phyloP scores from a whole-genome alignment of 2,113 vertebrate genomes.

The Rhabdornis inornatus region DNA sequence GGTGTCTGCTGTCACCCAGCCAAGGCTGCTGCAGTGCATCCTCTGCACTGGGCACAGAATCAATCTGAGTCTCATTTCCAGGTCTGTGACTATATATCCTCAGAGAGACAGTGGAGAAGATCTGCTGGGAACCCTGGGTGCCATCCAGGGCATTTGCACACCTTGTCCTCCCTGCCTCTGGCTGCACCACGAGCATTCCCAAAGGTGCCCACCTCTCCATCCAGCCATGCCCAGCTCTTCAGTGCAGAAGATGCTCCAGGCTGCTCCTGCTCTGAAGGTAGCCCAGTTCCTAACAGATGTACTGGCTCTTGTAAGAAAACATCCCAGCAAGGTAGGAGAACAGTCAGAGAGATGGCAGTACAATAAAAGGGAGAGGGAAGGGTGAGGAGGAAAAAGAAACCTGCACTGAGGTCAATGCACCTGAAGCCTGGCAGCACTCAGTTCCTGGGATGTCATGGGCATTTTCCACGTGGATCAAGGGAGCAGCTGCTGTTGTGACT shows the following conservation, averaged over 20 bases:
- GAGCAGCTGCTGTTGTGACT: not conserved
- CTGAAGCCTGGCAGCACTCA: not conserved
- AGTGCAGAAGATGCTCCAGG: not conserved
- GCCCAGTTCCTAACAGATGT: rapidly evolving
- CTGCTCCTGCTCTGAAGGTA: not conserved
- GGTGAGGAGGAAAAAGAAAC: not conserved
- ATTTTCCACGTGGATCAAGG: not conserved
- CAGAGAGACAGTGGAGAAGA: not conserved
- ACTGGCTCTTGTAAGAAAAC: not conserved
- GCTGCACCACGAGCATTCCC: not conserved
- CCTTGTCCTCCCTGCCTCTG: not conserved
- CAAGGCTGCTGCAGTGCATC: not conserved
- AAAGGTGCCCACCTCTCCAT: not conserved
- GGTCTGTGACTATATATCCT: not conserved
- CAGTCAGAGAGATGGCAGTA: not conserved
- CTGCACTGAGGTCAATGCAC: not conserved
- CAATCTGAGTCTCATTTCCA: not conserved
- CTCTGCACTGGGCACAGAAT: not conserved
- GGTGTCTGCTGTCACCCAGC: not conserved
- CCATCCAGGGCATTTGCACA: not conserved
- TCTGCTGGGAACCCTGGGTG: not conserved
- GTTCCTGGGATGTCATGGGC: not conserved
- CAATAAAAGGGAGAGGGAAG: not conserved
- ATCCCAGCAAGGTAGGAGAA: not conserved
- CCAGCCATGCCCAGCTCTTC: not conserved